Evolutionary conservation across 2,113 vertebrate species (phyloP).

Genomic region (Nematolebias whitei): DNA sequence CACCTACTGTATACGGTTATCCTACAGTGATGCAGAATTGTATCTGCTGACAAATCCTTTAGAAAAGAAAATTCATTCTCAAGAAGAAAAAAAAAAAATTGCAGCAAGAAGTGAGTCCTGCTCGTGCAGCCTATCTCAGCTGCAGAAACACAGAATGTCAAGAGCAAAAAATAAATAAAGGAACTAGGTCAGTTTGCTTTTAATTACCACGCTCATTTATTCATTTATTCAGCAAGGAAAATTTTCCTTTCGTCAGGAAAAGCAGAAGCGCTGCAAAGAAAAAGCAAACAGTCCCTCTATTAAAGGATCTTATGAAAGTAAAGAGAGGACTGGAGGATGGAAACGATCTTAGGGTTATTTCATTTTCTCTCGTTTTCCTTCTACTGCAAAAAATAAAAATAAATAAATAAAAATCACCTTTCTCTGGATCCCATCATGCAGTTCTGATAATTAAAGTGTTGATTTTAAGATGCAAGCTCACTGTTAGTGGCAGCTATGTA

Average conservation of each 20-base stretch:
- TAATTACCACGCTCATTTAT: conserved; percentile 81
- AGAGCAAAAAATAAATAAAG: conserved; percentile 36
- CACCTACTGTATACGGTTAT: conserved; percentile 34
- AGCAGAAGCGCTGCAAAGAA: conserved; percentile 69
- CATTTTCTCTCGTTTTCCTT: conserved; percentile 25
- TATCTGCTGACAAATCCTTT: conserved; percentile 31
- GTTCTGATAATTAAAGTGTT: conserved; percentile 33
- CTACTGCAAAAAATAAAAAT: not conserved
- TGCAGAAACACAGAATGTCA: conserved; percentile 50
- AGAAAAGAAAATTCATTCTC: conserved; percentile 18
- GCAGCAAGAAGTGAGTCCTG: conserved; percentile 11
- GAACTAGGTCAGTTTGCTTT: conserved; percentile 78
- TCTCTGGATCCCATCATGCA: conserved; percentile 39
- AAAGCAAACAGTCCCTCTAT: conserved; percentile 75
- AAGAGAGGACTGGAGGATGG: conserved; percentile 39
- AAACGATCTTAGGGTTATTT: conserved; percentile 46
- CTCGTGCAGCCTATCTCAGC: conserved; percentile 7
- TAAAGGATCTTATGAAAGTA: conserved; percentile 62
- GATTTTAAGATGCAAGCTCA: not conserved
- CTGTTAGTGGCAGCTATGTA: not conserved
- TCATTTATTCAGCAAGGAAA: conserved; percentile 78
- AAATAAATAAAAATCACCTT: conserved; percentile 41
- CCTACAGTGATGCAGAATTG: conserved; percentile 41
- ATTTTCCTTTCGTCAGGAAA: conserved; percentile 59
- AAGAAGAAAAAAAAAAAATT: conserved; percentile 13